Evolutionary conservation across 2,888 invertebrate species (phyloP), one percentile per base, ranked within the genome.

Genomic region (Idaea dimidiata): DNA sequence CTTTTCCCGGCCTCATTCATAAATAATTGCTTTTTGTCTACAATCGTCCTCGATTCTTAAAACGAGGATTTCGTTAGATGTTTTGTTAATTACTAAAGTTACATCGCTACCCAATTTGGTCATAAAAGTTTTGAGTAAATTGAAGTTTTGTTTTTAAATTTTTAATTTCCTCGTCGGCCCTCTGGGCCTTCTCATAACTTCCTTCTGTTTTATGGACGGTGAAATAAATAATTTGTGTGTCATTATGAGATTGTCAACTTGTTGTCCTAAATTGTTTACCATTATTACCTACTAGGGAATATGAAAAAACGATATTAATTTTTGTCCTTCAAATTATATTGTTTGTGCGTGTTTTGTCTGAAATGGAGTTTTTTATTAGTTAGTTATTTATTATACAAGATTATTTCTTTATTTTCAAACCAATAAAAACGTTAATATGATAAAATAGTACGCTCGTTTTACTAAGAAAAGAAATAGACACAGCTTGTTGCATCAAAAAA

Each of bases 81-180:
- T 62, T 63, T 67, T 65, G 62, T 62, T 67, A 67, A 67, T 67
- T 67, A 64, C 61, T 57, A 62, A 65, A 67, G 64, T 67, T 67
- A 62, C 56, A 60, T 59, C 55, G 63, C 59, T 63, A 60, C 58
- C 61, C 63, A 61, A 65, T 65, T 67, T 63, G 61, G 65, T 65
- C 63, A 59, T 62, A 61, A 65, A 67, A 62, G 65, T 67, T 60
- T 59, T 59, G 43, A 43, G 43, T 59, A 55, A 54, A 17, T 16
- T 32, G 18, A 63, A 67, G 62, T 63, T 67, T 59, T 62, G 63
- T 60, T 63, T 63, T 61, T 60, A 60, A 61, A 66, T 65, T 67
- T 65, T 63, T 65, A 65, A 65, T 65, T 58, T 56, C 62, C 59
- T 31, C 53, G 17, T n/a, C 57, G 18, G 54, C 54, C 62, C 63